Evolutionary conservation across 2,113 vertebrate genomes (phyloP).

Genomic region (Octodon degus): DNA sequence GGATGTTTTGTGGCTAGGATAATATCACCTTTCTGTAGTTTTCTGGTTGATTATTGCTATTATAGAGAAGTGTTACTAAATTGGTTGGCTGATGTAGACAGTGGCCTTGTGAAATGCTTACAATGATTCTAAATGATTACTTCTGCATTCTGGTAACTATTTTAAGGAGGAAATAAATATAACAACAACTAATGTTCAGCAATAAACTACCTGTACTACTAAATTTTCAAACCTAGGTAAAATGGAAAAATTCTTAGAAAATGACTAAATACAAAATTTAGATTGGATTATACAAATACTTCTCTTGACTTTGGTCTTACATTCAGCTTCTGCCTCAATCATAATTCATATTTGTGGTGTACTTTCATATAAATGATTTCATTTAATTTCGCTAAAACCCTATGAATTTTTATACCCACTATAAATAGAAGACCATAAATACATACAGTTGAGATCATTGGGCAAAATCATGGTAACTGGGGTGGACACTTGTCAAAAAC

Average conservation of each 20-base stretch:
- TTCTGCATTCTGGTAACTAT: neutral
- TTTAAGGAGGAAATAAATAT: neutral
- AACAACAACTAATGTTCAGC: neutral
- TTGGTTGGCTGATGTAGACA: neutral
- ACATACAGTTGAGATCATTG: neutral
- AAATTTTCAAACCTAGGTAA: neutral
- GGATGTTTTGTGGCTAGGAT: neutral
- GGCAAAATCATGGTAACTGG: neutral
- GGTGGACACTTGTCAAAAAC: neutral
- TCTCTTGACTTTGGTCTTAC: neutral
- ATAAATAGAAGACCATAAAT: slow-evolving; percentile 3
- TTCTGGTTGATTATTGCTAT: slow-evolving; percentile 13
- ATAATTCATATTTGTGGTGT: neutral
- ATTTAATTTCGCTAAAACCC: neutral
- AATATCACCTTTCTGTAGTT: neutral
- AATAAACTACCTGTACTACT: neutral
- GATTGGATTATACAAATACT: neutral
- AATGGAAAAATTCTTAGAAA: neutral
- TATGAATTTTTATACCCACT: neutral
- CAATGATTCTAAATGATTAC: neutral
- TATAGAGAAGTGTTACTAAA: neutral
- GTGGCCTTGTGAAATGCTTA: neutral
- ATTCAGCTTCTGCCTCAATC: slow-evolving; percentile 9
- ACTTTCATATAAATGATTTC: neutral
- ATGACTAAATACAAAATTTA: neutral